A percentile compares a stretch with the other conserved stretches of the same genome.
These are phyloP conservation scores for Sebastes matsubarae DNA, from an alignment of 2,797 vertebrate genomes.

Conservation along the genomic window DNA sequence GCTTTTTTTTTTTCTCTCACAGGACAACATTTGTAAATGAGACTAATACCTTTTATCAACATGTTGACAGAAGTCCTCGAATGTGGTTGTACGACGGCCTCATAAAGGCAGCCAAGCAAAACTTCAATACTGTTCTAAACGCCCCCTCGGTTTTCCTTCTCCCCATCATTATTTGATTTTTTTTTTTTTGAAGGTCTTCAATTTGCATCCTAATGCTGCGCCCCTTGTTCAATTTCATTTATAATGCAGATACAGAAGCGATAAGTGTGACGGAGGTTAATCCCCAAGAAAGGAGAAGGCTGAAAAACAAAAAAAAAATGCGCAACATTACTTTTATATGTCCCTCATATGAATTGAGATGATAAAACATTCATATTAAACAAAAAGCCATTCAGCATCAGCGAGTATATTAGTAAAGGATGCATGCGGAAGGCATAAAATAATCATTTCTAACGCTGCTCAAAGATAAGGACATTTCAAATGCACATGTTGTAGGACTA, in stretches of 20 bases:
- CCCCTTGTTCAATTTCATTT: constrained; percentile 82
- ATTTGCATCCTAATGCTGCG: constrained; percentile 80
- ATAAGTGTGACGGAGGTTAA: constrained; percentile 73
- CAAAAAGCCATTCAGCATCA: constrained; percentile 66
- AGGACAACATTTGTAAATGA: constrained; percentile 70
- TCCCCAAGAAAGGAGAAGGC: constrained; percentile 49
- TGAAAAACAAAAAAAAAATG: constrained; percentile 2
- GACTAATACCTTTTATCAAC: constrained; percentile 73
- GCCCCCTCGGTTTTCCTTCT: constrained; percentile 60
- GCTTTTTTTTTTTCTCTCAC: constrained; percentile 38
- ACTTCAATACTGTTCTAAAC: constrained; percentile 72
- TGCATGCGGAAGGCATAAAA: constrained; percentile 64
- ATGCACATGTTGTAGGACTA: constrained; percentile 20
- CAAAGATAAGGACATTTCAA: constrained; percentile 51
- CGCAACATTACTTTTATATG: constrained; percentile 55
- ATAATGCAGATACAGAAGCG: constrained; percentile 69
- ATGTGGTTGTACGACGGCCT: constrained; percentile 66
- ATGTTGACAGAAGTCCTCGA: constrained; percentile 71
- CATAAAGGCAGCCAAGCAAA: constrained; percentile 78
- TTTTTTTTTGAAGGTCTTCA: constrained; percentile 69
- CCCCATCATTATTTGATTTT: constrained; percentile 72
- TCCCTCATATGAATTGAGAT: constrained; percentile 54
- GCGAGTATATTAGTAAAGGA: constrained; percentile 72
- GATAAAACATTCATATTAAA: constrained; percentile 77
- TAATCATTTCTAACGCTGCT: constrained; percentile 58